Conservation (phyloP, 2,113 vertebrate genomes). For the Prinia subflava region DNA sequence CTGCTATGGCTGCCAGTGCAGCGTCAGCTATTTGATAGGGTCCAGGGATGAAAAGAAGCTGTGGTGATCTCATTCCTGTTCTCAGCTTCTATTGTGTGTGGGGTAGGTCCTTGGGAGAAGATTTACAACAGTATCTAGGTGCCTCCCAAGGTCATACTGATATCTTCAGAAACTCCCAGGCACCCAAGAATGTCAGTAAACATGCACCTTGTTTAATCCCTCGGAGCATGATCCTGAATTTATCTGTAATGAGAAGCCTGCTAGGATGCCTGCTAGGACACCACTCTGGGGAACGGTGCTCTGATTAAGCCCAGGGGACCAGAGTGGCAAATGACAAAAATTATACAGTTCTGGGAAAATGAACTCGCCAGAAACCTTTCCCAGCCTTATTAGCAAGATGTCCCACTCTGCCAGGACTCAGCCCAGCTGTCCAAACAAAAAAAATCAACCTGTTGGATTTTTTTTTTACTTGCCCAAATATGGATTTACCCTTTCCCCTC, state of each 20-base stretch:
- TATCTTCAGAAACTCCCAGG: not conserved
- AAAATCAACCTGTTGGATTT: too few relatives aligned
- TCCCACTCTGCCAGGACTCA: not conserved
- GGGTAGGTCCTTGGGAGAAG: not conserved
- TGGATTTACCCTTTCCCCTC: fast-evolving
- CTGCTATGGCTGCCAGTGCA: not conserved
- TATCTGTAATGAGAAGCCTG: not conserved
- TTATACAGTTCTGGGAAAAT: not conserved
- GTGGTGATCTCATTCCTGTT: not conserved
- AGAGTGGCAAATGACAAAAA: not conserved
- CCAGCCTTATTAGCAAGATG: not conserved
- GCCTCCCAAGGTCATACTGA: not conserved
- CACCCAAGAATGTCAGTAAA: not conserved
- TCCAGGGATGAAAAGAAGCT: not conserved
- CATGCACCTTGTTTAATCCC: not conserved
- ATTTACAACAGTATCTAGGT: not conserved
- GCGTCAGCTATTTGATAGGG: not conserved
- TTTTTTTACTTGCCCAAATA: not conserved
- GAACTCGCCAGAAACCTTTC: not conserved
- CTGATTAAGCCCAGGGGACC: not conserved
- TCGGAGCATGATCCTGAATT: not conserved
- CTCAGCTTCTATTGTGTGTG: not conserved
- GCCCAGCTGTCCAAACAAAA: not conserved
- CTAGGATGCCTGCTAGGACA: not conserved
- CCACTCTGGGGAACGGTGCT: not conserved